These are phyloP conservation scores for Vulpes lagopus DNA, from an alignment of 2,113 vertebrate genomes.

Conservation along the genomic window DNA sequence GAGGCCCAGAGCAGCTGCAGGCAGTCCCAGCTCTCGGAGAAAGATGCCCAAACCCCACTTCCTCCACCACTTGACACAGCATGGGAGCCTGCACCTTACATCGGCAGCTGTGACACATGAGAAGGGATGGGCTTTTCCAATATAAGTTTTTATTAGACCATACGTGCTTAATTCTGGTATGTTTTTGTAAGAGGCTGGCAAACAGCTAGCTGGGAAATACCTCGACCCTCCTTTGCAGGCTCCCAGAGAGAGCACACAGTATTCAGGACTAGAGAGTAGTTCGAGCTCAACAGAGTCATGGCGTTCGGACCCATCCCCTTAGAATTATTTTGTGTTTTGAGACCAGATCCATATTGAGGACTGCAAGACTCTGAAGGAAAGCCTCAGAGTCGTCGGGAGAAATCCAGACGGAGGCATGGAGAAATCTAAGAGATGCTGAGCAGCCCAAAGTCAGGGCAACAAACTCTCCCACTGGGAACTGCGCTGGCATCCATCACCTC, in stretches of 20 bases:
- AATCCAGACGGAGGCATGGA: background rate
- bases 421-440: background rate
- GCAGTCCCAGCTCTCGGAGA: background rate
- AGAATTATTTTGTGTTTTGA: background rate
- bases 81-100: background rate
- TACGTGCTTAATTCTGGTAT: fast-evolving
- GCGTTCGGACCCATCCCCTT: background rate
- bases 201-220: no score
- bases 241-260: background rate
- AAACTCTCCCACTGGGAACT: background rate
- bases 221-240: background rate
- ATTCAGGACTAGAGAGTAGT: background rate
- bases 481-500: fast-evolving
- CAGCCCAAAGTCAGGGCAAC: background rate
- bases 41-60: background rate
- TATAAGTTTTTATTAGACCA: background rate
- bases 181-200: background rate
- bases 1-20: fast-evolving
- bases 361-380: background rate
- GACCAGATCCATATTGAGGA: background rate
- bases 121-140: background rate
- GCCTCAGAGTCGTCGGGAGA: background rate
- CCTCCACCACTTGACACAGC: fast-evolving
- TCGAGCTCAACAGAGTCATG: background rate
- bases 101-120: background rate